Conservation (phyloP, 2,113 vertebrate species). For the Callaeas wilsoni region DNA sequence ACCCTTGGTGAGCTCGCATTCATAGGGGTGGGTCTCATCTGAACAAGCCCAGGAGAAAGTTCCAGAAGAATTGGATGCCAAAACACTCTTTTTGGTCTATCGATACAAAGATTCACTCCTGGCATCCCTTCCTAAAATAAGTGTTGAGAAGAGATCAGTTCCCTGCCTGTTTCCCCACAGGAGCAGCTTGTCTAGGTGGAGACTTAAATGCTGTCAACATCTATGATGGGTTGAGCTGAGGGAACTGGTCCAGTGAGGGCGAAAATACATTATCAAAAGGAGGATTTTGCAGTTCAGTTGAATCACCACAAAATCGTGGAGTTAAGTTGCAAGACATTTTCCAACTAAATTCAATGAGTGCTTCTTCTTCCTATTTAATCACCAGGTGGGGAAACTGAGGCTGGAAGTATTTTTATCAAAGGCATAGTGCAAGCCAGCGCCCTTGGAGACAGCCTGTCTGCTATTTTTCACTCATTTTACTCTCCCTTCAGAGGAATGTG, state of each 20-base stretch:
- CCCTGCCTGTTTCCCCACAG: not conserved
- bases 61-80: not conserved
- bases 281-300: not conserved
- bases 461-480: slow-evolving; percentile 3
- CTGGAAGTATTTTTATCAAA: not conserved
- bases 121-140: not conserved
- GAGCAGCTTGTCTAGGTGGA: not conserved
- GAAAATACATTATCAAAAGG: not conserved
- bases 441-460: not conserved
- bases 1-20: not conserved
- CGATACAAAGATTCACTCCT: not conserved
- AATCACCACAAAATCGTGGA: not conserved
- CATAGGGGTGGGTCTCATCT: not conserved
- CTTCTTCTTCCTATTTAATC: not conserved
- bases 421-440: not conserved
- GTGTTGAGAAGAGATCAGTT: not conserved
- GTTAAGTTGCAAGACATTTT: not conserved
- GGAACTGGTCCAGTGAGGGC: not conserved
- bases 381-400: not conserved
- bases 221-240: not conserved
- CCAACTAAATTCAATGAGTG: not conserved
- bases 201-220: not conserved
- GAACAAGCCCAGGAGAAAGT: not conserved
- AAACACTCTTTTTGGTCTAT: not conserved
- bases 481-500: not conserved